Conservation (phyloP, 2,113 vertebrate genomes). For the Coryphaenoides rupestris region DNA sequence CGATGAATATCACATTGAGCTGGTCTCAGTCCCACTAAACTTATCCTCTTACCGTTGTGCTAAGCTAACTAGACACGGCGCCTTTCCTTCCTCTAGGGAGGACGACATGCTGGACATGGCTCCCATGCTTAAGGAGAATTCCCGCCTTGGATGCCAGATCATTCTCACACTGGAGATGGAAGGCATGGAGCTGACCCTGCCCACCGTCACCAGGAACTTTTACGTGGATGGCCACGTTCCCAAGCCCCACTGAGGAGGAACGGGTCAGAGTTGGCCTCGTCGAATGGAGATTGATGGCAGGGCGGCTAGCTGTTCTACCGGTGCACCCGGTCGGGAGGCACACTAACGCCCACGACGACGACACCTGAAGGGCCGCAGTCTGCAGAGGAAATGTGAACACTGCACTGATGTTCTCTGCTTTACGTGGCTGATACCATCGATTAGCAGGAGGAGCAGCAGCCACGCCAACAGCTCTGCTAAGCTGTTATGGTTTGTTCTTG, state of each 20-base stretch:
- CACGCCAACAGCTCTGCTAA: no score
- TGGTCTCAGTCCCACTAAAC: no score
- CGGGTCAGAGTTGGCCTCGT: background rate
- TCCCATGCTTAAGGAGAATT: constrained; percentile 85
- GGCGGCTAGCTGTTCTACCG: background rate
- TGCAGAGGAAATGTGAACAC: constrained; percentile 23
- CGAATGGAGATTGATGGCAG: background rate
- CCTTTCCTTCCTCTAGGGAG: constrained; percentile 68
- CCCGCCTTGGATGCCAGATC: constrained; percentile 87
- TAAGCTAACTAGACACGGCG: no score
- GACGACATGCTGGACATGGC: constrained; percentile 96
- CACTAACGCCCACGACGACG: constrained; percentile 10
- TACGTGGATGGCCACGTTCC: constrained; percentile 90
- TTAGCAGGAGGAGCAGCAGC: background rate
- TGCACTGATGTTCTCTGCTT: background rate
- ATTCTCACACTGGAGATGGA: constrained; percentile 79
- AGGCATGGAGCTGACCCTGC: constrained; percentile 81
- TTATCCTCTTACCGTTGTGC: no score
- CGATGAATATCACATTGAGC: no score
- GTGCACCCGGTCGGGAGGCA: background rate
- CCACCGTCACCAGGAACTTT: constrained; percentile 89
- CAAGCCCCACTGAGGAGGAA: constrained; percentile 80
- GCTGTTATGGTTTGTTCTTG: background rate
- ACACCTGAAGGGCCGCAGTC: constrained; percentile 1
- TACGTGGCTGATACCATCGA: background rate